Conservation (phyloP, 1,140 invertebrate species). For the Geopemphigus sp. region DNA sequence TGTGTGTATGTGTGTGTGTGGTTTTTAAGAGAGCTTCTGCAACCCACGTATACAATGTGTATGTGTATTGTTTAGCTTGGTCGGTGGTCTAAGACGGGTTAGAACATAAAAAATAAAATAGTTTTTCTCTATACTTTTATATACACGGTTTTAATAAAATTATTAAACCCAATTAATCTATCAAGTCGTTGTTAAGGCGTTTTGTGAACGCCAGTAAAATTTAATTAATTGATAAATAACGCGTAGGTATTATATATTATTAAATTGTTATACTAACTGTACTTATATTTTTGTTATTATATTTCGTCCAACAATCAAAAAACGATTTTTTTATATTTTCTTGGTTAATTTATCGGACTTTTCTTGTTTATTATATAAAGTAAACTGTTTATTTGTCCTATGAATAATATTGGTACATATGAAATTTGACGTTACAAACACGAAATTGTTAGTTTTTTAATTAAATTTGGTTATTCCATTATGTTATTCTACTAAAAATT, state of each 20-base stretch:
- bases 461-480: no score
- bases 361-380: no score
- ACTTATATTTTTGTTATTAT: neutral
- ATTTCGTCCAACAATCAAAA: no score
- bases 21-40: constrained; percentile 41
- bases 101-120: neutral
- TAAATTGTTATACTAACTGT: neutral
- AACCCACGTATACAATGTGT: constrained; percentile 6
- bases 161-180: constrained; percentile 28
- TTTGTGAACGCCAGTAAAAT: neutral
- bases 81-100: constrained; percentile 44
- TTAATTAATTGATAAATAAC: constrained; percentile 19
- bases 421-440: no score
- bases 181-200: neutral
- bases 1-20: constrained; percentile 9
- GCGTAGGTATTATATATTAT: neutral
- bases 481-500: no score
- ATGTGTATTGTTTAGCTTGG: neutral
- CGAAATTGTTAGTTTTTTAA: no score
- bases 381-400: no score
- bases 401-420: no score
- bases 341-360: no score
- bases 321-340: no score
- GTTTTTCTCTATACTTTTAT: neutral
- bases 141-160: neutral